Evolutionary conservation across 2,113 vertebrate species (phyloP), one percentile per base, ranked within the genome.

Genomic region (Psephotus haematonotus): DNA sequence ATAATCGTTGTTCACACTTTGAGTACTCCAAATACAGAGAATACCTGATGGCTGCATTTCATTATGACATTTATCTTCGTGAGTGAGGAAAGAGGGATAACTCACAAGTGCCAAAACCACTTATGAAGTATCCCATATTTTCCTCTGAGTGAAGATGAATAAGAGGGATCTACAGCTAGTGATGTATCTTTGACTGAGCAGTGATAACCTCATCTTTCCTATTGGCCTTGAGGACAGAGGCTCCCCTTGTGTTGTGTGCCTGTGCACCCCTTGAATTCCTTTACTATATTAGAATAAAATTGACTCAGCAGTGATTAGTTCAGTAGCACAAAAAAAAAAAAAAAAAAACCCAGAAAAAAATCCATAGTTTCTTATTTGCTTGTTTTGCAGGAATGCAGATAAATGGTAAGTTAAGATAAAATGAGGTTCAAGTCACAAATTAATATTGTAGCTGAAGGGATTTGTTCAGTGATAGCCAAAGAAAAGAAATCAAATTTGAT

Each of bases 171-270:
- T 43, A 47, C 74, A 72, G 62, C 65, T 44, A 79, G n/a, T 65
- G 24, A 90, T 50, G 57, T 12, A 53, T 92, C 13, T 88, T 47
- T 74, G 31, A 53, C 88, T 35, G 28, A 86, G 90, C 71, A 76
- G 52, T 78, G 43, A 52, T 87, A 86, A 27, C 41, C 44, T 80
- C 53, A 59, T 79, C 85, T 85, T 28, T 62, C 39, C 41, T 62
- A 0, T 3, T 80, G 72, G 53, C 67, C 39, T 57, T 52, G 57
- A 43, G 35, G 57, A 88, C 39, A 55, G 41, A 65, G 72, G 37
- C 47, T 59, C 27, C 39, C 0, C 33, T 31, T 31, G 33, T 0
- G 0, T 57, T 0, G 0, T 57, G 25, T 79, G 20, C 43, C 37
- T 69, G 3, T 41, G 50, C 44, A 82, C 47, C 24, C 41, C 7